phyloP scores from a whole-genome alignment of 2,113 vertebrate species.

The Salminus brasiliensis region DNA sequence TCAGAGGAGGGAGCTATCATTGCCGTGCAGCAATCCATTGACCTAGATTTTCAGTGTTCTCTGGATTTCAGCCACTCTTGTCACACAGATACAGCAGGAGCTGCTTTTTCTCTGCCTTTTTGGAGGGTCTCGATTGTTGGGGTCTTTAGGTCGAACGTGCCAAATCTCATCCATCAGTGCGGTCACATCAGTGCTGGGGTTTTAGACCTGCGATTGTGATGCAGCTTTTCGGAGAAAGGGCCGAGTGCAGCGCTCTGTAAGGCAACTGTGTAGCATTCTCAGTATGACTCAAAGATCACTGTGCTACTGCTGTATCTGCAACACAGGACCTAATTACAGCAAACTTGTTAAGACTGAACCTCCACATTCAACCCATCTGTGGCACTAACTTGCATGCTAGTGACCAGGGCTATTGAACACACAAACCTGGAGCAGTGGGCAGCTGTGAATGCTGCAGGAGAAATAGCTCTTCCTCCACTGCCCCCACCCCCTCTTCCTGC shows the following conservation, averaged over 20 bases:
- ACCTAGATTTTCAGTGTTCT: slow-evolving; percentile 55
- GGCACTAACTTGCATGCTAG: too few relatives aligned
- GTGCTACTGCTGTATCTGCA: too few relatives aligned
- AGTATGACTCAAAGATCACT: background rate
- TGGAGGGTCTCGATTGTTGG: slow-evolving; percentile 20
- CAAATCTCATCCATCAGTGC: background rate
- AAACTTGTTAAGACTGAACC: too few relatives aligned
- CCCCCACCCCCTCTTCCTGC: too few relatives aligned
- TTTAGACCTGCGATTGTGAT: background rate
- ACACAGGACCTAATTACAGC: too few relatives aligned
- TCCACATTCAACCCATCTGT: too few relatives aligned
- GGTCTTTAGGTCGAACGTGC: slow-evolving; percentile 9
- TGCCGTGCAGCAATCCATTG: slow-evolving; percentile 54
- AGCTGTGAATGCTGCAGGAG: too few relatives aligned
- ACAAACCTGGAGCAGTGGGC: too few relatives aligned
- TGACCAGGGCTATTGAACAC: too few relatives aligned
- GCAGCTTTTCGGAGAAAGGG: background rate
- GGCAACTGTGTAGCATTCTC: background rate
- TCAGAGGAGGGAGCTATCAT: slow-evolving; percentile 53
- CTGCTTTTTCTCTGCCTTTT: slow-evolving; percentile 32
- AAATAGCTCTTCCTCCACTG: too few relatives aligned
- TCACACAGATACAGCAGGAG: slow-evolving; percentile 38
- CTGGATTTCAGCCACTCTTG: slow-evolving; percentile 59
- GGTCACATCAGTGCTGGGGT: slow-evolving; percentile 1
- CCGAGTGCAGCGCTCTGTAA: background rate